These are phyloP conservation scores for Stegana nigrithorax DNA, from an alignment of 2,888 invertebrate genomes.

Conservation along the genomic window DNA sequence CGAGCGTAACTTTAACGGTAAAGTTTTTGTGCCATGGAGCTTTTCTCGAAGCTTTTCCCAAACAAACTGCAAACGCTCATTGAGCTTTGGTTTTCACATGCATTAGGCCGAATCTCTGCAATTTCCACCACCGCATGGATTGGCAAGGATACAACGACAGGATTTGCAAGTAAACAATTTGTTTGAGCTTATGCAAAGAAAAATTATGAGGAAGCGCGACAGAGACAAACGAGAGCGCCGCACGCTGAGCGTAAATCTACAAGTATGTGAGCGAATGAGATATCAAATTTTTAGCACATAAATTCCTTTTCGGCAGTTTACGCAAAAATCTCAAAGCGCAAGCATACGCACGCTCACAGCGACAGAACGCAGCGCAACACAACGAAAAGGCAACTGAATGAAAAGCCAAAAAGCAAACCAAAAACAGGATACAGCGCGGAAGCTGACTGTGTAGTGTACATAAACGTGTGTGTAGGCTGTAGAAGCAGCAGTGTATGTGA, in stretches of 20 bases:
- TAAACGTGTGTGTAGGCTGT: conserved; percentile 44
- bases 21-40: neutral
- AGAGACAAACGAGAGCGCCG: neutral
- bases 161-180: conserved; percentile 1
- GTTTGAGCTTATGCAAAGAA: neutral
- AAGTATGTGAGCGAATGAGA: neutral
- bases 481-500: conserved; percentile 36
- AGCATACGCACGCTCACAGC: conserved; percentile 4
- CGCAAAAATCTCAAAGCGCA: conserved; percentile 7
- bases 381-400: neutral
- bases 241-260: neutral
- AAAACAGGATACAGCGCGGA: conserved; percentile 5
- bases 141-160: neutral
- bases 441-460: conserved; percentile 39
- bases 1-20: no score
- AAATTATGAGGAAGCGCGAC: neutral
- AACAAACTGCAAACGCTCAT: neutral
- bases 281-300: neutral
- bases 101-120: no score
- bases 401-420: neutral
- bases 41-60: neutral
- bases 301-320: conserved; percentile 3
- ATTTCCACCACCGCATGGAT: neutral
- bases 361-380: neutral
- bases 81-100: no score